Conservation (phyloP, 1,140 invertebrate genomes). For the Sipha flava region DNA sequence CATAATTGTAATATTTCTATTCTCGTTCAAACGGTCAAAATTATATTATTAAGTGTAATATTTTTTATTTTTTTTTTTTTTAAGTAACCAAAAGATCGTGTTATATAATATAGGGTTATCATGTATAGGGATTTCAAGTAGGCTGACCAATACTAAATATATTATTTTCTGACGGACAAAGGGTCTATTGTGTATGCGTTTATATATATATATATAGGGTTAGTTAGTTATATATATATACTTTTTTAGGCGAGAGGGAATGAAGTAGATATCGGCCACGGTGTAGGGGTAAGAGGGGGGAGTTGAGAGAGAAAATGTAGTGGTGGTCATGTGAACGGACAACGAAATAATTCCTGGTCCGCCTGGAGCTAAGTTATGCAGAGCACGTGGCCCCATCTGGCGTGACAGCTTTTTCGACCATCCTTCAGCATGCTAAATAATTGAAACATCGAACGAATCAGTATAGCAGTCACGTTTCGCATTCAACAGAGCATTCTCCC, state of each 20-base stretch:
- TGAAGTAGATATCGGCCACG: neutral
- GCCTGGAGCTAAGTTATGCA: constrained; percentile 4
- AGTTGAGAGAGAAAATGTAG: neutral
- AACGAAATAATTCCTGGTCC: constrained; percentile 5
- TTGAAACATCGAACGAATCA: constrained; percentile 26
- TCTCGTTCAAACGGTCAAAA: no score
- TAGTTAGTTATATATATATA: no score
- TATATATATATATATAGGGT: no score
- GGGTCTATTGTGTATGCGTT: neutral
- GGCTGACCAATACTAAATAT: neutral
- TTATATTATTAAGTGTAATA: no score
- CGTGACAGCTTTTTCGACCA: constrained; percentile 24
- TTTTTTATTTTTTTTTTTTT: neutral
- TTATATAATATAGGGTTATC: no score
- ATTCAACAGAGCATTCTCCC: constrained; percentile 5
- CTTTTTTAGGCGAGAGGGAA: neutral
- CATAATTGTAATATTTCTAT: no score
- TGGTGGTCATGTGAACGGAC: neutral
- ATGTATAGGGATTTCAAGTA: neutral
- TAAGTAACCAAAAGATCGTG: neutral
- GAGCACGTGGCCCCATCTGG: constrained; percentile 17
- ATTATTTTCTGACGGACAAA: neutral
- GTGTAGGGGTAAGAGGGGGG: no score
- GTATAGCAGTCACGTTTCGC: constrained; percentile 26
- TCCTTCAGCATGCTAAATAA: constrained; percentile 27